Evolutionary conservation across 2,113 vertebrate species (phyloP).

Genomic region (Cyanoderma ruficeps): DNA sequence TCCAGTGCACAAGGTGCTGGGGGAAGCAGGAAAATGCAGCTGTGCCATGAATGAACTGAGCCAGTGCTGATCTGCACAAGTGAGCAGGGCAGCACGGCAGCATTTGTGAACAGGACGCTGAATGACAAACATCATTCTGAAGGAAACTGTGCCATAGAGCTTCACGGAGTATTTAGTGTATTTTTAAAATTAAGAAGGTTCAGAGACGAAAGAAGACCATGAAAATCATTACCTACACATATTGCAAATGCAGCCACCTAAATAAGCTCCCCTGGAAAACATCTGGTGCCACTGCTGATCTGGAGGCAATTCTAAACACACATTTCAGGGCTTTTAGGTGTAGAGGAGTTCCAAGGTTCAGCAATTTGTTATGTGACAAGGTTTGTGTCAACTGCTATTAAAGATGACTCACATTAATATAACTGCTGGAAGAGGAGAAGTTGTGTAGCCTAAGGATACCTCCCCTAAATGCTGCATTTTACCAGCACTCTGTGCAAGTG

Average conservation of each 20-base stretch:
- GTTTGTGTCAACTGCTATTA: not conserved
- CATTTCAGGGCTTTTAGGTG: not conserved
- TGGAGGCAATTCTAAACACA: not conserved
- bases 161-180: not conserved
- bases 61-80: not conserved
- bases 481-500: not conserved
- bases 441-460: not conserved
- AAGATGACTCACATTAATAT: not conserved
- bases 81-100: not conserved
- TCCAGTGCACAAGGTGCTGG: not conserved
- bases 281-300: not conserved
- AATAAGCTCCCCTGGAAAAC: not conserved
- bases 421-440: not conserved
- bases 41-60: not conserved
- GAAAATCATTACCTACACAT: not conserved
- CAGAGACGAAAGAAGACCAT: not conserved
- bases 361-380: not conserved
- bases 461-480: not conserved
- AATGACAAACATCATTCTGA: not conserved
- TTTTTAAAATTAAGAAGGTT: not conserved
- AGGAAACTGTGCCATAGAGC: not conserved
- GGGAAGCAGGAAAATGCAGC: not conserved
- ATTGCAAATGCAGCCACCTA: not conserved
- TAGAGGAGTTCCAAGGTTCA: not conserved
- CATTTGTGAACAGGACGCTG: not conserved